phyloP scores from a whole-genome alignment of 2,888 invertebrate species.

The Alsophila aescularia region DNA sequence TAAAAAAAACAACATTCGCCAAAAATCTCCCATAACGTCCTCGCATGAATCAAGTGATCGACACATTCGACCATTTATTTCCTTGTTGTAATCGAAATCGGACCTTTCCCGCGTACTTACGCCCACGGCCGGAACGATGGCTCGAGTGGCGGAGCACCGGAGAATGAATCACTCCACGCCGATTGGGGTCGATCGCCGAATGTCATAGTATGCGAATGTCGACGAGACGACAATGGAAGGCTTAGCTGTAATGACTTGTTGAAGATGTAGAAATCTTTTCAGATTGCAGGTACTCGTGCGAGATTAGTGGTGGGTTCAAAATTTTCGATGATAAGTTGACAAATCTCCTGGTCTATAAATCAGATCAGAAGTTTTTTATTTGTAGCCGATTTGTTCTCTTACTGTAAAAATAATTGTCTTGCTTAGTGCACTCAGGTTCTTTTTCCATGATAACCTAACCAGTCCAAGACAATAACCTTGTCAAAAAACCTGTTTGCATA shows the following conservation, averaged over 20 bases:
- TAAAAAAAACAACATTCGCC: neutral
- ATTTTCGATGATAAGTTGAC: neutral
- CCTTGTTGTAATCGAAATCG: conserved; percentile 35
- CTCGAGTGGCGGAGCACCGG: conserved; percentile 26
- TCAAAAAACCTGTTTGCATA: too few species aligned
- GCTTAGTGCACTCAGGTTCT: too few species aligned
- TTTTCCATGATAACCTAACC: too few species aligned
- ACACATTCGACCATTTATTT: conserved; percentile 32
- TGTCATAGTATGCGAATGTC: conserved; percentile 33
- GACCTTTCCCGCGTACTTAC: conserved; percentile 34
- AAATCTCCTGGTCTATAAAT: too few species aligned
- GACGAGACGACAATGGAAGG: conserved; percentile 20
- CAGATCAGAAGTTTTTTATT: too few species aligned
- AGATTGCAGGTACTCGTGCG: neutral
- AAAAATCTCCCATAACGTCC: conserved; percentile 12
- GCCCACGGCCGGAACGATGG: conserved; percentile 18
- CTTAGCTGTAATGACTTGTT: conserved; percentile 27
- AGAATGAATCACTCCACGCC: conserved; percentile 33
- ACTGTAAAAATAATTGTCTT: too few species aligned
- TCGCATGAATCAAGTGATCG: conserved; percentile 31
- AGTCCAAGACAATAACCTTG: too few species aligned
- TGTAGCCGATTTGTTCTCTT: too few species aligned
- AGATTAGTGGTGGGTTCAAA: neutral
- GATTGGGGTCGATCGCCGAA: conserved; percentile 30
- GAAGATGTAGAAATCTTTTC: conserved; percentile 17